Base-by-base conservation (phyloP, 2,888 invertebrate genomes). In the Tinea semifulvella region DNA sequence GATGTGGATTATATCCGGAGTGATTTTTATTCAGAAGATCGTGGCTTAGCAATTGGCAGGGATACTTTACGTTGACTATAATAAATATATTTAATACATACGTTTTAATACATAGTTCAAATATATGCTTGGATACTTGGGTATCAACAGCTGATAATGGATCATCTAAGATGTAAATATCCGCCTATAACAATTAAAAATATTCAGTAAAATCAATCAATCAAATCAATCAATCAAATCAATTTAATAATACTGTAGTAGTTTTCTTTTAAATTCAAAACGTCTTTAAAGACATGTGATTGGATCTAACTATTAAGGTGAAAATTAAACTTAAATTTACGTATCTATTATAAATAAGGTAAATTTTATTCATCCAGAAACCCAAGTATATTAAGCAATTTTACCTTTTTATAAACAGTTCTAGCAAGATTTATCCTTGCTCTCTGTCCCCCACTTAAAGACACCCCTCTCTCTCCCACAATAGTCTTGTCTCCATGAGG, bases 381-480 rank as follows among this genome's bases (percentile, higher is more conserved):
- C 22, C 8, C 22, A 7, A 22, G 6, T 22, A 22, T 22, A 26
- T n/a, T n/a, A 26, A 26, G 11, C 26, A 26, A 31, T 13, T n/a
- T 14, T 56, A 77, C 79, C 55, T 76, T 84, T 53, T 84, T 83
- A 56, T 89, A 90, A 44, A 89, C 74, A n/a, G 88, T 85, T 60
- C 89, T 70, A 1, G 84, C 74, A 56, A 86, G 60, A 56, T 84
- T 85, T 26, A 85, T 80, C 45, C 91, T 80, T 1, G 91, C 90
- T 49, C 88, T 82, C 68, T 91, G 95, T 6, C 94, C 91, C 19
- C 94, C 94, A 48, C 91, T 92, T 5, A 95, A 72, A 3, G 90
- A 90, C 1, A 90, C 87, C 10, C 94, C 94, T 40, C 92, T 82
- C 60, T 95, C 94, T 0, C 94, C 97, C 0, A 95, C 90, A 18